Base-by-base conservation (phyloP, 2,888 invertebrate genomes). In the Thymelicus sylvestris region DNA sequence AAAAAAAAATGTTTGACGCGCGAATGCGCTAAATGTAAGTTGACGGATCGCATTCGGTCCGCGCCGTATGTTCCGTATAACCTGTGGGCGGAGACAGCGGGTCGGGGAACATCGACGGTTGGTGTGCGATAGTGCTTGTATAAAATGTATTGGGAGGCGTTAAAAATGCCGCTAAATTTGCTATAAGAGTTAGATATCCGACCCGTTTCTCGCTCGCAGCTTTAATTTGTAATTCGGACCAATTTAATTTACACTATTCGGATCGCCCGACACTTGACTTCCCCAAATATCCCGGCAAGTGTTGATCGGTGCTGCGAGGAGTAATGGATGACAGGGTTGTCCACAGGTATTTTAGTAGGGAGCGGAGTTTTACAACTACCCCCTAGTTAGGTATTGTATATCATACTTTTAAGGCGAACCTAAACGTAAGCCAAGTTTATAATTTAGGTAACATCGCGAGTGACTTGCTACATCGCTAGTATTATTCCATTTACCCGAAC, bases 281-380 rank as follows among this genome's bases (percentile, higher is more conserved):
- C n/a, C 2, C 8, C 52, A 41, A 47, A 31, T n/a, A 31, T 31
- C 31, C 31, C 31, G 31, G 76, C 81, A 84, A 84, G 90, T 91
- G 89, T 91, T 88, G 85, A 87, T 83, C 85, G 92, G 90, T 91
- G 92, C 90, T 92, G 85, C 85, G 78, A 86, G 87, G 86, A 85
- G 86, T 78, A 82, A 78, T 81, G 84, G 84, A 75, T 76, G 84
- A 89, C 89, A 89, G 91, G 91, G 91, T 91, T 82, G 81, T 79
- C 79, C 80, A 83, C 57, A n/a, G 77, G 79, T 87, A 86, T 86
- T 85, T 85, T 86, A 83, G 85, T 86, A 86, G 81, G 78, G 78
- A 76, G 77, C 78, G 80, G 78, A 82, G 77, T 83, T 84, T 80
- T 80, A 81, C 79, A 80, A 78, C 78, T 76, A 68, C 76, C 72